A percentile compares a stretch with the other conserved stretches of the same genome.
Conservation (phyloP, 2,888 invertebrate genomes). For the Hermaeophaga mercurialis region DNA sequence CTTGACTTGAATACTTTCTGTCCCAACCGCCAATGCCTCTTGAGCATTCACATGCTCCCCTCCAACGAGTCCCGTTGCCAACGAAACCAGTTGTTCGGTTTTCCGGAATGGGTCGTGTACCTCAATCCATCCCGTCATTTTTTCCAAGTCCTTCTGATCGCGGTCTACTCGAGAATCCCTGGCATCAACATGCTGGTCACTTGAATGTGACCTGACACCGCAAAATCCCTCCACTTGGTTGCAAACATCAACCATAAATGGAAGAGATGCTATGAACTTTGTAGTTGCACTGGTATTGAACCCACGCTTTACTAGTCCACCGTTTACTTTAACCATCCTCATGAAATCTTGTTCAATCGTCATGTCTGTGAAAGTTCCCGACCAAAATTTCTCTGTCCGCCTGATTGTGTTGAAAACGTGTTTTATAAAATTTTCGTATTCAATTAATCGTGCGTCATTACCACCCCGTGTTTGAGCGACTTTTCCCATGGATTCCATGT, state of each 20-base stretch:
- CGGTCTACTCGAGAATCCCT: no score
- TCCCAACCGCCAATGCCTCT: neutral
- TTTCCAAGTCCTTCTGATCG: no score
- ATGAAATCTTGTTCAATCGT: no score
- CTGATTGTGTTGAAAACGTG: neutral
- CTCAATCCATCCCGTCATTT: neutral
- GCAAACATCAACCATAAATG: conserved; percentile 9
- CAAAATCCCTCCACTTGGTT: conserved; percentile 3
- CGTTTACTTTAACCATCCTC: no score
- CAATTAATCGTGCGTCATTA: neutral
- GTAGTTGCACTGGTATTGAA: no score
- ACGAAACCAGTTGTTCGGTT: neutral
- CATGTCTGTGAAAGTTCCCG: conserved; percentile 3
- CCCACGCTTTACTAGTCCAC: no score
- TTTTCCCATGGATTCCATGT: conserved; percentile 2
- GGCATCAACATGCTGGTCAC: no score
- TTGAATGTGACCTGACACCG: no score
- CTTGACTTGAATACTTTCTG: neutral
- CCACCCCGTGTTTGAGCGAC: no score
- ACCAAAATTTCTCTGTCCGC: conserved; percentile 13
- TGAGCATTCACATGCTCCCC: conserved; percentile 1
- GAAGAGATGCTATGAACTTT: conserved; percentile 11
- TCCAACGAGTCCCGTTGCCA: conserved; percentile 2
- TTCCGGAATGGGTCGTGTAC: neutral
- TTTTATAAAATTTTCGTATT: neutral